Percentiles rank a stretch among this genome's conserved stretches.
phyloP scores from a whole-genome alignment of 35 echinoderm and acorn worm species.

The Hemicentrotus pulcherrimus region DNA sequence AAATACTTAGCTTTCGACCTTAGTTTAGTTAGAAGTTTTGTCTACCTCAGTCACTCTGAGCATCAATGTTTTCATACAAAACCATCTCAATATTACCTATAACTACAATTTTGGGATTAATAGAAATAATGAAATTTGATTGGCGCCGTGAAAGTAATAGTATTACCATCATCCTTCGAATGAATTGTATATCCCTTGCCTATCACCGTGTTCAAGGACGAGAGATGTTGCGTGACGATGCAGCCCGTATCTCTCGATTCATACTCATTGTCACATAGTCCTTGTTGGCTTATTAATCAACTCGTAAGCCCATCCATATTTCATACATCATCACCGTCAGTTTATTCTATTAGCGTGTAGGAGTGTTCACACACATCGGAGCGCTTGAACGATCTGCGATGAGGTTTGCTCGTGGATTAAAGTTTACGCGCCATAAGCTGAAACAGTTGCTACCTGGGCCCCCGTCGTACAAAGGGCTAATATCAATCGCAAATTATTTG shows the following conservation, averaged over 20 bases:
- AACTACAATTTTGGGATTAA: not conserved
- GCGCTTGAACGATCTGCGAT: too few relatives aligned
- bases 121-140: not conserved
- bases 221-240: not conserved
- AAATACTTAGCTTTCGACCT: too few relatives aligned
- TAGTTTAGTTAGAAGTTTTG: too few relatives aligned
- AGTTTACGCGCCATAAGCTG: too few relatives aligned
- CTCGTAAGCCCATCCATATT: slow-evolving; percentile 1
- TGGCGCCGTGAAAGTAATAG: not conserved
- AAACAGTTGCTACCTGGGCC: too few relatives aligned
- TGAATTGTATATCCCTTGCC: not conserved
- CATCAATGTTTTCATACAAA: not conserved
- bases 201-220: not conserved
- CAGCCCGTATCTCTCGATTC: not conserved
- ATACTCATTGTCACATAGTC: slow-evolving; percentile 3
- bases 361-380: not conserved
- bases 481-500: too few relatives aligned
- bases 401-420: too few relatives aligned
- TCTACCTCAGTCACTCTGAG: not conserved
- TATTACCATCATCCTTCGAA: not conserved
- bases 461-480: too few relatives aligned
- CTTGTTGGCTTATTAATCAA: slow-evolving; percentile 4
- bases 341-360: not conserved
- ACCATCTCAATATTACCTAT: not conserved
- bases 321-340: slow-evolving; percentile 10